Evolutionary conservation across 1,140 invertebrate species (phyloP).

Genomic region (Drosophila parvula): DNA sequence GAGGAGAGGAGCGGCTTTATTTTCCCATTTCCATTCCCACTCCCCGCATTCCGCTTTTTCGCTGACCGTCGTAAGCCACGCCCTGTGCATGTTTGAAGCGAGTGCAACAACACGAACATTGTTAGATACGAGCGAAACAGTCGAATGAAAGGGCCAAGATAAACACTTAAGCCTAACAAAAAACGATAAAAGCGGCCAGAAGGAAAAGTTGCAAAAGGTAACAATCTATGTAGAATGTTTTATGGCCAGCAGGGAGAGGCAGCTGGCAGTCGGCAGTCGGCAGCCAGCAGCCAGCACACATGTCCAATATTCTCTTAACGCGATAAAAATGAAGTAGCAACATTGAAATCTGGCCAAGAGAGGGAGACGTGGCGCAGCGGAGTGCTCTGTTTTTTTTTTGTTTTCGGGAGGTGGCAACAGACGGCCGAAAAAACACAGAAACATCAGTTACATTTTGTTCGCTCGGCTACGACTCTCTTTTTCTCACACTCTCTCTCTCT

Average conservation of each 20-base stretch:
- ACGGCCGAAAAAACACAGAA: conserved; percentile 69
- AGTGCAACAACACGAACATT: conserved; percentile 76
- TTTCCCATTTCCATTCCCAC: conserved; percentile 25
- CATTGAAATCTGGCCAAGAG: conserved; percentile 70
- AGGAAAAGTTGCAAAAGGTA: conserved; percentile 72
- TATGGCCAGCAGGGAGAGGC: conserved; percentile 19
- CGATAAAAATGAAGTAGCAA: conserved; percentile 82
- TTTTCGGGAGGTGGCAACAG: conserved; percentile 43
- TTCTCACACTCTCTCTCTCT: neutral
- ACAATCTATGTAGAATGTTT: conserved; percentile 62
- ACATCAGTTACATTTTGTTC: conserved; percentile 79
- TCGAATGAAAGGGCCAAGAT: conserved; percentile 79
- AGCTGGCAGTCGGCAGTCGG: neutral
- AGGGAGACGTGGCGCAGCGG: conserved; percentile 4
- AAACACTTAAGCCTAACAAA: conserved; percentile 81
- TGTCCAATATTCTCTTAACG: conserved; percentile 81
- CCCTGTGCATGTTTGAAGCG: conserved; percentile 75
- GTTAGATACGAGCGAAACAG: conserved; percentile 75
- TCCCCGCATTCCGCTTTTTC: conserved; percentile 24
- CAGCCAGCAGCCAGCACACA: conserved; percentile 49
- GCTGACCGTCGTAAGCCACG: conserved; percentile 79
- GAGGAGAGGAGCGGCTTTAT: conserved; percentile 28
- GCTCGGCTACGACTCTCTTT: conserved; percentile 43
- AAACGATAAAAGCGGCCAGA: conserved; percentile 75
- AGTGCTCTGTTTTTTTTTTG: conserved; percentile 7